phyloP scores from a whole-genome alignment of 2,888 invertebrate species.

The Ceriagrion tenellum region DNA sequence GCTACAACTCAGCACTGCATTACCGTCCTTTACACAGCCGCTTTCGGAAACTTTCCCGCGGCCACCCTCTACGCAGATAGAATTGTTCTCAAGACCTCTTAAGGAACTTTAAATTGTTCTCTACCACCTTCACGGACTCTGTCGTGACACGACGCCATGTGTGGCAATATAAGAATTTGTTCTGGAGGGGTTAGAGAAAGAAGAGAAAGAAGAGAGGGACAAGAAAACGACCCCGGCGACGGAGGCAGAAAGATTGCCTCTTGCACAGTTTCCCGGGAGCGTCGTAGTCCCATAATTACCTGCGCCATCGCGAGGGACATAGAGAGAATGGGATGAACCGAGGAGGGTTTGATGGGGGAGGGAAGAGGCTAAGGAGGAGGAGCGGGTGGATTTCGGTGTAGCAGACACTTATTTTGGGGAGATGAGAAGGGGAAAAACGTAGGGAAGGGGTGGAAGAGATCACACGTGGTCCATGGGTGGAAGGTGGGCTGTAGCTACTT shows the following conservation, averaged over 20 bases:
- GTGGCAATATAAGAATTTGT: background rate
- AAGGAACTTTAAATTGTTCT: conserved; percentile 55
- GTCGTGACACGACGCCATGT: conserved; percentile 53
- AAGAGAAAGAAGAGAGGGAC: background rate
- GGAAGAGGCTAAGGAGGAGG: background rate
- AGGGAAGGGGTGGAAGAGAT: background rate
- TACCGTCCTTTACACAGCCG: background rate
- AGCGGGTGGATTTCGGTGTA: background rate
- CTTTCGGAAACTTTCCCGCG: conserved; percentile 53
- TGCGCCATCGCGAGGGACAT: conserved; percentile 41
- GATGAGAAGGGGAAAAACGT: background rate
- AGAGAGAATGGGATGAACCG: background rate
- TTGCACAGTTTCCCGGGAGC: conserved; percentile 52
- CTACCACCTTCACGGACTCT: conserved; percentile 26
- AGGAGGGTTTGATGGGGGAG: background rate
- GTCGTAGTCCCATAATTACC: conserved; percentile 58
- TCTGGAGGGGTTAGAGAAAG: background rate
- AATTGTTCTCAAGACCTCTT: conserved; percentile 43
- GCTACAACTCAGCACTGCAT: conserved; percentile 6
- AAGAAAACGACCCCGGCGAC: background rate
- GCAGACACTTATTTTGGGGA: background rate
- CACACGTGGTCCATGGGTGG: background rate
- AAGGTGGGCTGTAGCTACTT: conserved; percentile 36
- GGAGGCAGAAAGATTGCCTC: conserved; percentile 17
- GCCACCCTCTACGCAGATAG: conserved; percentile 6